Conservation (phyloP, 2,888 invertebrate genomes). For the Buathra laborator region DNA sequence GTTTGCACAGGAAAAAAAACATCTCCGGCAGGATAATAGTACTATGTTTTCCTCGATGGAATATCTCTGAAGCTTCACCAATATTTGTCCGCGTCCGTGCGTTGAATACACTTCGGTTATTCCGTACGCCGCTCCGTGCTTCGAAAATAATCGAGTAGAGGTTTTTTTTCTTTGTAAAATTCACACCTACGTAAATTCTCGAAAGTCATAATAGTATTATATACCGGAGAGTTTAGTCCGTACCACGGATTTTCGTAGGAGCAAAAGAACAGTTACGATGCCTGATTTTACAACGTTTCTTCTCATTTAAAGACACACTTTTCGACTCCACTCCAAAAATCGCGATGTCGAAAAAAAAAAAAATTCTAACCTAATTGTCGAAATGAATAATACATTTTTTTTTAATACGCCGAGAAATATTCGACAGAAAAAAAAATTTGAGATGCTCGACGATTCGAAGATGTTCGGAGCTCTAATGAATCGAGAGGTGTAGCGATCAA, state of each 20-base stretch:
- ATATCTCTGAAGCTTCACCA: constrained; percentile 52
- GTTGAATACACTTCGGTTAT: constrained; percentile 47
- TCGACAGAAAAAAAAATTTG: background rate
- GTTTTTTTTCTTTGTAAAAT: constrained; percentile 31
- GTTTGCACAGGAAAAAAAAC: constrained; percentile 49
- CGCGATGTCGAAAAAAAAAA: background rate
- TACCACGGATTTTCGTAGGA: constrained; percentile 1
- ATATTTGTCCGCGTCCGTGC: constrained; percentile 64
- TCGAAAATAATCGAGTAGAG: constrained; percentile 26
- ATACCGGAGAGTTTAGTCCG: constrained; percentile 2
- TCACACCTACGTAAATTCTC: constrained; percentile 50
- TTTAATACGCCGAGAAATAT: too few relatives aligned
- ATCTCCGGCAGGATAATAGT: constrained; percentile 47
- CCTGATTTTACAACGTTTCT: constrained; percentile 72
- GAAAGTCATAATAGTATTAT: background rate
- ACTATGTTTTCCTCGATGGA: constrained; percentile 45
- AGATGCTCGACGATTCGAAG: background rate
- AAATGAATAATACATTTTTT: background rate
- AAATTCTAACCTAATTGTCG: background rate
- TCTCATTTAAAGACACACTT: constrained; percentile 74
- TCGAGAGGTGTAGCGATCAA: constrained; percentile 3
- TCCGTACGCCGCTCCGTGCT: constrained; percentile 1
- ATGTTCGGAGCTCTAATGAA: background rate
- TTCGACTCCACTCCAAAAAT: background rate
- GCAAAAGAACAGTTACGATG: constrained; percentile 72